Percentiles rank a stretch among this genome's conserved stretches.
Evolutionary conservation across 2,113 vertebrate genomes (phyloP).

Genomic region (Prochilodus magdalenae): DNA sequence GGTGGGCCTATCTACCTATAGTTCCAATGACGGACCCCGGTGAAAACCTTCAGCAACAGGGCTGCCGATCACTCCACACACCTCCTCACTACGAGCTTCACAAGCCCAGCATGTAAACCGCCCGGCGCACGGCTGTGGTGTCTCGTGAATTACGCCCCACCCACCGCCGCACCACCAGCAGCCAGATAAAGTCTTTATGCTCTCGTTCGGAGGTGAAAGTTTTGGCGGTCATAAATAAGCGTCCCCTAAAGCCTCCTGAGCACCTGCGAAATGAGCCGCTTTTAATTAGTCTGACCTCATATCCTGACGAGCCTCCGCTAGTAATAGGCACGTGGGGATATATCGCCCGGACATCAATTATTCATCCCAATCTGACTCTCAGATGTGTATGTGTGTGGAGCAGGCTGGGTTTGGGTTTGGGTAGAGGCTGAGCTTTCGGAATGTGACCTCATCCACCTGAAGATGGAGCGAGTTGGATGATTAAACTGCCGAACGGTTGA

Average conservation of each 20-base stretch:
- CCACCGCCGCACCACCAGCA: background rate
- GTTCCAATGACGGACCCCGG: background rate
- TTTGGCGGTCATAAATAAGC: conserved; percentile 31
- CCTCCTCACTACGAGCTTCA: no score
- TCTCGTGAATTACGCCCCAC: background rate
- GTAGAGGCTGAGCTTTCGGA: background rate
- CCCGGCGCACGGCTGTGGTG: background rate
- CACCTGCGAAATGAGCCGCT: conserved; percentile 26
- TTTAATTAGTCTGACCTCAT: conserved; percentile 53
- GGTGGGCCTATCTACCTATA: no score
- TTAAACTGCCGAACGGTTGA: conserved; percentile 33
- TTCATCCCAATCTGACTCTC: conserved; percentile 36
- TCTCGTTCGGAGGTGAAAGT: conserved; percentile 5
- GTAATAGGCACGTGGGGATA: conserved; percentile 48
- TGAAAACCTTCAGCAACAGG: background rate
- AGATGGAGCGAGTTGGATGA: conserved; percentile 17
- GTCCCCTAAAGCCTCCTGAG: conserved; percentile 26
- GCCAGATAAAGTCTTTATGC: conserved; percentile 17
- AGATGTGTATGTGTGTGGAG: conserved; percentile 28
- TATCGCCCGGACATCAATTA: conserved; percentile 42
- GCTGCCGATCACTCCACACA: background rate
- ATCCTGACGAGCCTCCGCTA: conserved; percentile 44
- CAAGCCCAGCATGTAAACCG: no score
- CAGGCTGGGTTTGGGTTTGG: no score
- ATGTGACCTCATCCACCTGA: conserved; percentile 39